Evolutionary conservation across 2,888 invertebrate genomes (phyloP), one percentile per base, ranked within the genome.

Genomic region (Cordilura impudica): DNA sequence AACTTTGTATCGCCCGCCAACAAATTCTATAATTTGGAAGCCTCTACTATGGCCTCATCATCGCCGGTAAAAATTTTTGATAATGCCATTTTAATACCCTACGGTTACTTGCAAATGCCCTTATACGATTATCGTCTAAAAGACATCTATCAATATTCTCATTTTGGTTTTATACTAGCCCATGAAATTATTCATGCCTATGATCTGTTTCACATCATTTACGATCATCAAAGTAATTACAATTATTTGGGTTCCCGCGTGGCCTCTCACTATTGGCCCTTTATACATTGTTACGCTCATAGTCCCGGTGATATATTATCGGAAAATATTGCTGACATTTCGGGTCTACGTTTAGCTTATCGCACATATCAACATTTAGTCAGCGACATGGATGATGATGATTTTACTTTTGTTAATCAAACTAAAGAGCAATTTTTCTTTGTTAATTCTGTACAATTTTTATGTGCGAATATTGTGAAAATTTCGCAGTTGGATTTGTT

Each of bases 161-260:
- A 83, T 47, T 66, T 87, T 19, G 86, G 86, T 8, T 85, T 87
- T 51, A 86, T 87, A 4, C 39, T 87, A 29, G 84, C 87, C 7
- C 87, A 86, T 23, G 87, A 87, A 80, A 81, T 86, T 39, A 83
- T 85, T 12, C 87, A 87, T 60, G 87, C 86, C 49, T 87, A 84
- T 35, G 86, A 87, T 81, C 73, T 86, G 0, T 85, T 84, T 58
- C 85, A 86, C 78, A 85, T 87, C 51, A 82, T 84, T 12, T 85
- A 85, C 81, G 86, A 87, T 80, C 82, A 83, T 5, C 47, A 79
- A 0, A 82, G 84, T 31, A 85, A 84, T 71, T 85, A 84, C 21
- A 85, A 86, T 51, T 69, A 65, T 29, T 74, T 85, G 8, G 86
- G 87, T 0, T 19, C 83, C 7, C 78, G 74, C 7, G 56, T 87